Evolutionary conservation across 2,888 invertebrate genomes (phyloP), one percentile per base, ranked within the genome.

Genomic region (Parnassius glacialis): DNA sequence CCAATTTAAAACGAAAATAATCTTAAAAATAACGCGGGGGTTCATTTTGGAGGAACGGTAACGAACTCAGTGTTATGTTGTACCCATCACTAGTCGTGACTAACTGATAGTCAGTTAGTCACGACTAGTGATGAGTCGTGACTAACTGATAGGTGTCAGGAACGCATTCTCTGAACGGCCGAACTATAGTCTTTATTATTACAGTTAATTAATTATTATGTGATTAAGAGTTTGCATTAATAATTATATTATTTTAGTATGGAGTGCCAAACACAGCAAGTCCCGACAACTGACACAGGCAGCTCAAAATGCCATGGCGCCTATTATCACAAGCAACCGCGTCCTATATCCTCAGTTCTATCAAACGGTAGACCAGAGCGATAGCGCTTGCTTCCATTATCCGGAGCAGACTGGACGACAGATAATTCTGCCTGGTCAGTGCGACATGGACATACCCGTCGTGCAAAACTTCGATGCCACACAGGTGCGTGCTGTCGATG

Each of bases 241-340:
- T 25, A 20, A 3, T 13, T 16, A 34, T 63, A 62, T 52, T 20
- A 64, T 77, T 70, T 9, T 72, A 90, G 90, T 89, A 56, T 90
- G 89, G 89, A 89, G 89, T 65, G 85, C 85, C 1, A 86, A 85
- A 67, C 83, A 87, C 70, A 88, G 88, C 70, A 84, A 78, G 55
- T 34, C 74, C 0, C 78, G 82, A 0, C 51, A 62, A 2, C 69
- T 84, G 41, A 65, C 81, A 0, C 57, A 64, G 25, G 73, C 70
- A 0, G 79, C 82, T 0, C 74, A 82, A 52, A 60, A 62, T 1
- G 74, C 75, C 0, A 80, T 87, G 69, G 70, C 70, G 0, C 60
- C 72, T 0, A 41, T 73, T 1, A 83, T 89, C 9, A 65, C 65
- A 0, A 63, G 57, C 59, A 84, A 78, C 65, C 66, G 70, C 11